A percentile compares a stretch with the other conserved stretches of the same genome.
Conservation (phyloP, 2,888 invertebrate species). For the Trypoxylon attenuatum region DNA sequence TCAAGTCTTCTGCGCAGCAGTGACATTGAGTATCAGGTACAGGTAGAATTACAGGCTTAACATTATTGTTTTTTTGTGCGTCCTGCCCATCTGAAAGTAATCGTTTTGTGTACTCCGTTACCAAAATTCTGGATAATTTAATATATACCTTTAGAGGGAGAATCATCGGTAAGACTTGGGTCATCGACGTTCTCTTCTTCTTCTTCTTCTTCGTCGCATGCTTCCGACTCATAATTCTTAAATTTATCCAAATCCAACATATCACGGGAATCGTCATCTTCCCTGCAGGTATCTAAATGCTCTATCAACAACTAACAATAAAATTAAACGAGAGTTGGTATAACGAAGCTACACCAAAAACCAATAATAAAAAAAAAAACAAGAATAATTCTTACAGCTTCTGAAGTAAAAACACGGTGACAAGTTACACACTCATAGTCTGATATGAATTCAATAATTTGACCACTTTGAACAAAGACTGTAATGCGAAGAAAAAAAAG, state of each 20-base stretch:
- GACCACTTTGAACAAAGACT: constrained; percentile 61
- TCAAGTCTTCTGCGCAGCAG: constrained; percentile 78
- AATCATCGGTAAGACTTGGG: no score
- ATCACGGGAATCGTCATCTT: constrained; percentile 67
- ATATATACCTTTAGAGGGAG: not conserved
- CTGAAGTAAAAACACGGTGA: constrained; percentile 66
- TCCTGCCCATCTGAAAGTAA: constrained; percentile 37
- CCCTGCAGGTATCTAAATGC: constrained; percentile 69
- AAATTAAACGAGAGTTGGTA: not conserved
- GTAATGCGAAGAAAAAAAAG: constrained; percentile 13
- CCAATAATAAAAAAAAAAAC: constrained; percentile 1
- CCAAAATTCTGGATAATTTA: not conserved
- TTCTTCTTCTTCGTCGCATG: constrained; percentile 58
- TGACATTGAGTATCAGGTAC: constrained; percentile 74
- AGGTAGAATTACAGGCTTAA: constrained; percentile 63
- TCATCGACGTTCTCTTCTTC: constrained; percentile 44
- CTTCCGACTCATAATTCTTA: constrained; percentile 64
- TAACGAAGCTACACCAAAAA: not conserved
- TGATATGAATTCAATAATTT: constrained; percentile 64
- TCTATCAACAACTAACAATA: constrained; percentile 65
- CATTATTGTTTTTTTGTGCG: constrained; percentile 50
- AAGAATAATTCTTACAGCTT: constrained; percentile 55
- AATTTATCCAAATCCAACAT: constrained; percentile 63
- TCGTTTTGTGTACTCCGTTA: no score
- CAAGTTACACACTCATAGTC: constrained; percentile 71